phyloP scores from a whole-genome alignment of 2,888 invertebrate genomes.

The Parnassius apollo region DNA sequence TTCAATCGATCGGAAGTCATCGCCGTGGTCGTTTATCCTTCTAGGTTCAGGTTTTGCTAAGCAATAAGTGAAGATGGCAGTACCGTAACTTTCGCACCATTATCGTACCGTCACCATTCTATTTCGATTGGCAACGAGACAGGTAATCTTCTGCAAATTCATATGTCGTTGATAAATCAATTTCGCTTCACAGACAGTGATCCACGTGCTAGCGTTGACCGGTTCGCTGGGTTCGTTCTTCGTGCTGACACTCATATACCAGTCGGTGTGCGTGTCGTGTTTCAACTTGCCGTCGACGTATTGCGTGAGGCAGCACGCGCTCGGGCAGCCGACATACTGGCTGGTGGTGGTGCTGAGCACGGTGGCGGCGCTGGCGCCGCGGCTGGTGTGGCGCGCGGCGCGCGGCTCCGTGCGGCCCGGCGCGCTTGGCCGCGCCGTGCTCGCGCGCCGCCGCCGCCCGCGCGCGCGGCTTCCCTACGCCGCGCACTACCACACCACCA shows the following conservation, averaged over 20 bases:
- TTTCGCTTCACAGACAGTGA: constrained; percentile 85
- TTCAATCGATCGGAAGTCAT: no score
- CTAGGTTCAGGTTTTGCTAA: no score
- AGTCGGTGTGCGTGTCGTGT: constrained; percentile 89
- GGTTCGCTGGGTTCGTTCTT: constrained; percentile 91
- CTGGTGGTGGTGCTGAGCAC: constrained; percentile 88
- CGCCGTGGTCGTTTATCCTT: no score
- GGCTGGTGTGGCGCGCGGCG: constrained; percentile 88
- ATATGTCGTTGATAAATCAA: not conserved
- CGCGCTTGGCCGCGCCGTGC: constrained; percentile 86
- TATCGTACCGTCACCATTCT: no score
- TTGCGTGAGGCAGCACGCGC: constrained; percentile 90
- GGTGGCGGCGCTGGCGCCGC: constrained; percentile 89
- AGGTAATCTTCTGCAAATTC: no score
- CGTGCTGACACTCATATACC: constrained; percentile 91
- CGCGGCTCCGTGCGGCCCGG: constrained; percentile 87
- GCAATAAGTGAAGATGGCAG: no score
- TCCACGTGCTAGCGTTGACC: constrained; percentile 88
- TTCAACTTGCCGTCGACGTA: constrained; percentile 93
- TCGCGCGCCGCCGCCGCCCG: constrained; percentile 79
- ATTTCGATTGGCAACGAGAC: no score
- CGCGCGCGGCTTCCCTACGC: constrained; percentile 63
- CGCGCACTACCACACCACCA: constrained; percentile 60
- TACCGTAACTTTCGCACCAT: no score
- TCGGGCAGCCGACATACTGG: constrained; percentile 90